Base-by-base conservation (phyloP, 1,140 invertebrate species). In the Thaumatotibia leucotreta region DNA sequence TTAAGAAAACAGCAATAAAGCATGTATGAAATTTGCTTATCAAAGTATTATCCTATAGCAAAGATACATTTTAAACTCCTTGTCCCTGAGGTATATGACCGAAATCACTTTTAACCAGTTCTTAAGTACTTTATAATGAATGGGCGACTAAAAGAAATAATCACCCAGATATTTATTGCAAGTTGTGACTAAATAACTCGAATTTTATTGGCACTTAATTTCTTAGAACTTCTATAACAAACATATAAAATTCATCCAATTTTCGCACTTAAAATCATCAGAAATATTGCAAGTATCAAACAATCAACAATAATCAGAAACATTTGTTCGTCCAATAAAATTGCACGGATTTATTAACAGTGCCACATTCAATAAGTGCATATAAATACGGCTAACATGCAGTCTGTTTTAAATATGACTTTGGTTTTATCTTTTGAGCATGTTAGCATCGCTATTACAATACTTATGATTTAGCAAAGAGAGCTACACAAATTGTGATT, bases 401-500 rank as follows among this genome's bases (percentile, higher is more conserved):
- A 73, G 71, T 76, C 69, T 67, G 76, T 72, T 64, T 65, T 69
- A 31, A 61, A 68, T 64, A 70, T 76, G 68, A 68, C 69, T 74
- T 67, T 58, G 58, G 31, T 65, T 65, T 65, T 14, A 65, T n/a
- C n/a, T n/a, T n/a, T n/a, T n/a, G n/a, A n/a, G n/a, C n/a, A n/a
- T 35, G 61, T 54, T 35, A 63, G 31, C 29, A 68, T 80, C 67
- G 70, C 73, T 68, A 76, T 31, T 65, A 62, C 65, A 64, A 33
- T 67, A 68, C 61, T 45, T 70, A 74, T 69, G 66, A 69, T 67
- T 68, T 70, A 67, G 63, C 62, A 62, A 62, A 80, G 81, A 81
- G 80, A 86, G 79, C 80, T 68, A 72, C 67, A 78, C 72, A 75
- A 76, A 69, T 32, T 66, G 32, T 23, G 32, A 69, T 31, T 14